Evolutionary conservation across 2,113 vertebrate species (phyloP).

Genomic region (Stegostoma tigrinum): DNA sequence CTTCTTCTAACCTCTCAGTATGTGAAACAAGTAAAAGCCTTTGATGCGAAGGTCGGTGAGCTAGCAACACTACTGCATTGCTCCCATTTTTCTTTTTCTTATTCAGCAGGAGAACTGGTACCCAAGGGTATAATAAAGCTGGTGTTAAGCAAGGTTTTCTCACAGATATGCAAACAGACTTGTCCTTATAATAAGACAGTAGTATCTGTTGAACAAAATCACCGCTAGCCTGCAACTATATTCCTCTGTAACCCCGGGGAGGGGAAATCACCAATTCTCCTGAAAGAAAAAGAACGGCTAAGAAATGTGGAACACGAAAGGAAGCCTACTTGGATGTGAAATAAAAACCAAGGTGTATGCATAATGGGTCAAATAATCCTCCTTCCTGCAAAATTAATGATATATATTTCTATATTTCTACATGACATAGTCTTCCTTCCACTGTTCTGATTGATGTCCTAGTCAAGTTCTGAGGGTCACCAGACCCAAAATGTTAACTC

Average conservation of each 20-base stretch:
- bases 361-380: no score
- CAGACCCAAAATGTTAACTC: no score
- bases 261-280: background rate
- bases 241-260: background rate
- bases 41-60: background rate
- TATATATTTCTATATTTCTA: no score
- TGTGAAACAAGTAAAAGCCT: background rate
- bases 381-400: no score
- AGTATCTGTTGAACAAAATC: background rate
- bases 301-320: background rate
- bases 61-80: background rate
- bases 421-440: no score
- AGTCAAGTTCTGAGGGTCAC: no score
- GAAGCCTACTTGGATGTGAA: background rate
- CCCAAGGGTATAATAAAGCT: background rate
- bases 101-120: background rate
- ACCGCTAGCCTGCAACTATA: background rate
- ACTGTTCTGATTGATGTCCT: no score
- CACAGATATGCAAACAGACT: conserved; percentile 5
- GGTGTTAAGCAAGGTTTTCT: background rate
- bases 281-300: background rate
- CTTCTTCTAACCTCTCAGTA: background rate
- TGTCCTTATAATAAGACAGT: background rate
- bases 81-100: background rate
- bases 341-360: no score